A percentile compares a stretch with the other conserved stretches of the same genome.
Conservation (phyloP, 2,797 vertebrate genomes). For the Sitta carolinensis region DNA sequence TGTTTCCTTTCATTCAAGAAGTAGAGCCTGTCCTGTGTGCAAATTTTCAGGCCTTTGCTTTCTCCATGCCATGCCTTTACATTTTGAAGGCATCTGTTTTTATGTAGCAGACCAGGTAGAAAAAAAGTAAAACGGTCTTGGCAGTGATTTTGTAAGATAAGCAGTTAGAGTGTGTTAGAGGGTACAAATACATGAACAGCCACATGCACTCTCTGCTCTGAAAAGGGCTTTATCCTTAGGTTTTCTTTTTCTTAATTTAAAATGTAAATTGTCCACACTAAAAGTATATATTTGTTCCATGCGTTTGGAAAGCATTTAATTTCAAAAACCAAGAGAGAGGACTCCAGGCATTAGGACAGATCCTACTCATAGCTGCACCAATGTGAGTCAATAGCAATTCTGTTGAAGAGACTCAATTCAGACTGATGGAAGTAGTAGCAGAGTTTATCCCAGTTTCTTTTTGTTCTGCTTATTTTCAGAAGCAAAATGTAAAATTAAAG, state of each 20-base stretch:
- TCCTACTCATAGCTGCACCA: not conserved
- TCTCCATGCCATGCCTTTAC: not conserved
- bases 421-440: not conserved
- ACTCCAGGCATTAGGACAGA: not conserved
- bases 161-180: not conserved
- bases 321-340: not conserved
- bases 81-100: not conserved
- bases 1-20: not conserved
- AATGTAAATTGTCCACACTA: not conserved
- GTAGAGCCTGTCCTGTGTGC: not conserved
- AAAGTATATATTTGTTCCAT: not conserved
- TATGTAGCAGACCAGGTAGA: not conserved
- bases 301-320: not conserved
- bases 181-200: not conserved
- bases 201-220: not conserved
- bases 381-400: not conserved
- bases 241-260: not conserved
- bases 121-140: not conserved
- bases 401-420: not conserved
- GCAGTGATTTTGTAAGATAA: not conserved
- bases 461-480: not conserved
- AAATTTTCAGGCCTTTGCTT: not conserved
- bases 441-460: not conserved
- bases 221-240: not conserved
- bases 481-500: not conserved